A percentile compares a stretch with the other conserved stretches of the same genome.
Conservation (phyloP, 2,888 invertebrate species). For the Danaus chrysippus region DNA sequence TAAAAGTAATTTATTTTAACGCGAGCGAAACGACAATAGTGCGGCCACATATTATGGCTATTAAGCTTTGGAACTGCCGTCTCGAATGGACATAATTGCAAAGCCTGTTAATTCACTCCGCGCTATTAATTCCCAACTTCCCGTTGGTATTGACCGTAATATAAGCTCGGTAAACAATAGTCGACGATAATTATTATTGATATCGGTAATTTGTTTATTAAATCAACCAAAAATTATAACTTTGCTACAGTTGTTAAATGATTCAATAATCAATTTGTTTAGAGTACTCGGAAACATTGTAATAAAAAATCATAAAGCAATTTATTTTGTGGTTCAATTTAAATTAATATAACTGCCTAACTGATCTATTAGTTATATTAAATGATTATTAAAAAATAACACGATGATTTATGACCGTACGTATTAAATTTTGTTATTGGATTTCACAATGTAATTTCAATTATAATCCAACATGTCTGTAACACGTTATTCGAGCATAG, state of each 20-base stretch:
- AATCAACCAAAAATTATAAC: background rate
- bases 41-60: constrained; percentile 21
- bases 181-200: background rate
- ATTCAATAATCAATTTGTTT: too few relatives aligned
- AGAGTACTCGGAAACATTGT: too few relatives aligned
- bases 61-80: constrained; percentile 13
- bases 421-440: too few relatives aligned
- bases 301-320: too few relatives aligned
- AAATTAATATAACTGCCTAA: too few relatives aligned
- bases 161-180: background rate
- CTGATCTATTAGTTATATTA: too few relatives aligned
- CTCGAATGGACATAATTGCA: constrained; percentile 15
- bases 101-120: constrained; percentile 12
- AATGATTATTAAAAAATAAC: too few relatives aligned
- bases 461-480: too few relatives aligned
- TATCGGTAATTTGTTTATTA: background rate
- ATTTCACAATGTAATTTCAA: too few relatives aligned
- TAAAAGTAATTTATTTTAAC: constrained; percentile 64
- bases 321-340: too few relatives aligned
- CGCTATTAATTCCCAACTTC: constrained; percentile 2
- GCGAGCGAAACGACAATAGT: constrained; percentile 47
- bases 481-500: too few relatives aligned
- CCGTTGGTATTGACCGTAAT: constrained; percentile 1
- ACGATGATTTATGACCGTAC: too few relatives aligned
- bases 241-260: background rate